phyloP scores from a whole-genome alignment of 2,113 vertebrate species.

The Cheirogaleus medius region DNA sequence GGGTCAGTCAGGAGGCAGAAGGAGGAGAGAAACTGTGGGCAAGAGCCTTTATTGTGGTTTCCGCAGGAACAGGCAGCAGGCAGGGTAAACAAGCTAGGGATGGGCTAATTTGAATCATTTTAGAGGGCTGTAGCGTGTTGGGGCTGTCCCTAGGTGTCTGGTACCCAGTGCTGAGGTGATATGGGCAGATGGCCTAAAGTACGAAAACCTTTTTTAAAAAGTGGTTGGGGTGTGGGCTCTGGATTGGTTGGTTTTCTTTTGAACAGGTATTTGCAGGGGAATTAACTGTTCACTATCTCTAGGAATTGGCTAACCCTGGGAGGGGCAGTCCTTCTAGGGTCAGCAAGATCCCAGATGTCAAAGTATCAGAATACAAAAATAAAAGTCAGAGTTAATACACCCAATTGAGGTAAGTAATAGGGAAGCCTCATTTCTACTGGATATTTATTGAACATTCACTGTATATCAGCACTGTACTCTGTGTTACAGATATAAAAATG shows the following conservation, averaged over 20 bases:
- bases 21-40: background rate
- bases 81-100: background rate
- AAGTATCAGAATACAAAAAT: conserved; percentile 12
- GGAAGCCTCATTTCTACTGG: background rate
- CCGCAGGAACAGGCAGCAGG: background rate
- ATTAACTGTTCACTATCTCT: background rate
- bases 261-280: background rate
- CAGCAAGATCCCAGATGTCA: background rate
- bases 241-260: background rate
- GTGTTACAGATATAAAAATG: conserved; percentile 21
- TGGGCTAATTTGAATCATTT: background rate
- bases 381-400: background rate
- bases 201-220: background rate
- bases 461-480: background rate
- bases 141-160: background rate
- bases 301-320: background rate
- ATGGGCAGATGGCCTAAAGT: background rate
- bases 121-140: background rate
- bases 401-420: conserved; percentile 4
- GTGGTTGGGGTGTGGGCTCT: background rate
- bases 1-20: background rate
- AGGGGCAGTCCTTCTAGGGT: background rate
- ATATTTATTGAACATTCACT: background rate
- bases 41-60: background rate
- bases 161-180: background rate